phyloP scores from a whole-genome alignment of 1,140 invertebrate species.

The Archivesica marissinica region DNA sequence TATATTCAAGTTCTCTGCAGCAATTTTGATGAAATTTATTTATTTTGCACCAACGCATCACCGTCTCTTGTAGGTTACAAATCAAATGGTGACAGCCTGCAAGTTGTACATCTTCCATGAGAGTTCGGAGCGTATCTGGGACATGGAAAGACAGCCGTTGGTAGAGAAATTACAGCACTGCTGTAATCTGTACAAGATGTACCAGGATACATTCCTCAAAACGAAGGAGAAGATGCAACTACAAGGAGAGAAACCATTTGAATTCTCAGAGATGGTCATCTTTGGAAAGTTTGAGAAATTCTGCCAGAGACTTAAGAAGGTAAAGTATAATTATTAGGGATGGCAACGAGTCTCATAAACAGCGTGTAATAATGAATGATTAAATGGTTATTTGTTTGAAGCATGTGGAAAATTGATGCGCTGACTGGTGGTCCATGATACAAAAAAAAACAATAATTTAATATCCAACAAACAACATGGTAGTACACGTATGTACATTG shows the following conservation, averaged over 20 bases:
- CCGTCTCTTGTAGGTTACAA: conserved; percentile 95
- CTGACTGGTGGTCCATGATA: too few species aligned
- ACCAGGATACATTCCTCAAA: conserved; percentile 83
- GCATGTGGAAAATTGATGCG: too few species aligned
- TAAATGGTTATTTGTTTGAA: too few species aligned
- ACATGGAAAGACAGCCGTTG: conserved; percentile 89
- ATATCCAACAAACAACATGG: too few species aligned
- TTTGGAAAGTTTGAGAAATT: conserved; percentile 98
- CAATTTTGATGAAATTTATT: too few species aligned
- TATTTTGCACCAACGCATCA: too few species aligned
- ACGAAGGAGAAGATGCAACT: conserved; percentile 84
- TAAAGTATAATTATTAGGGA: conserved; percentile 47
- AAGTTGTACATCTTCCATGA: conserved; percentile 94
- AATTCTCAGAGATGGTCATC: conserved; percentile 97
- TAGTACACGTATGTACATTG: too few species aligned
- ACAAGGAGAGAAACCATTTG: conserved; percentile 89
- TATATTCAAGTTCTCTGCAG: too few species aligned
- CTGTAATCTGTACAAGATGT: conserved; percentile 91
- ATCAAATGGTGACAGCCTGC: conserved; percentile 97
- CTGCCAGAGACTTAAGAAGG: conserved; percentile 91
- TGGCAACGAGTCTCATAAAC: too few species aligned
- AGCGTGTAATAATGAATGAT: too few species aligned
- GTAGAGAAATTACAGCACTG: conserved; percentile 93
- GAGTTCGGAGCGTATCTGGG: conserved; percentile 94
- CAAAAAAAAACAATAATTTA: too few species aligned